A percentile compares a stretch with the other conserved stretches of the same genome.
These are phyloP conservation scores for Bicyclus anynana DNA, from an alignment of 1,140 invertebrate species.

Conservation along the genomic window DNA sequence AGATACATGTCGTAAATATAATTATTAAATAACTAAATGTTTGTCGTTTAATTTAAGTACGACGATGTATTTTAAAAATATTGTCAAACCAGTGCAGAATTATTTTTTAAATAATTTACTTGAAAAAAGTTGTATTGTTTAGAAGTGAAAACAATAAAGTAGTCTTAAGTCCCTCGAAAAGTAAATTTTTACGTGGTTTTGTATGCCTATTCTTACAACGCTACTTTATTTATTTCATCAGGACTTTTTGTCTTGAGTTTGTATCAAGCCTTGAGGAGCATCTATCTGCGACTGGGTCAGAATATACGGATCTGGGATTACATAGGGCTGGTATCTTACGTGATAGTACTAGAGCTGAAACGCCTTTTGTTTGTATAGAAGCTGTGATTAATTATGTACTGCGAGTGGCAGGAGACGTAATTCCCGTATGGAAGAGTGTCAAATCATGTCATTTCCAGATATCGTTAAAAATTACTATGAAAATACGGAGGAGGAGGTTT, in stretches of 20 bases:
- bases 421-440: slow-evolving; percentile 29
- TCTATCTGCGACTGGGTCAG: slow-evolving; percentile 39
- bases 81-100: too few relatives aligned
- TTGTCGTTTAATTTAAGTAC: too few relatives aligned
- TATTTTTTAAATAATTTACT: too few relatives aligned
- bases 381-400: slow-evolving; percentile 49
- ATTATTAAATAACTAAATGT: too few relatives aligned
- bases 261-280: not conserved
- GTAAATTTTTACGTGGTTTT: too few relatives aligned
- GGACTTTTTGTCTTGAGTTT: not conserved
- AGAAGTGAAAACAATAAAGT: too few relatives aligned
- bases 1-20: too few relatives aligned
- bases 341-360: slow-evolving; percentile 31
- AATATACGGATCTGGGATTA: slow-evolving; percentile 46
- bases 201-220: too few relatives aligned
- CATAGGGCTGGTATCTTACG: slow-evolving; percentile 36
- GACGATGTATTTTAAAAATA: too few relatives aligned
- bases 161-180: too few relatives aligned
- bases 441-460: slow-evolving; percentile 32
- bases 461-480: slow-evolving; percentile 32
- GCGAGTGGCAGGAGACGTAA: slow-evolving; percentile 38
- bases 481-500: too few relatives aligned
- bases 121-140: too few relatives aligned
- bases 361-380: slow-evolving; percentile 43
- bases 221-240: not conserved